phyloP scores from a whole-genome alignment of 64 coral and sea anemone species.

The Porites lutea region DNA sequence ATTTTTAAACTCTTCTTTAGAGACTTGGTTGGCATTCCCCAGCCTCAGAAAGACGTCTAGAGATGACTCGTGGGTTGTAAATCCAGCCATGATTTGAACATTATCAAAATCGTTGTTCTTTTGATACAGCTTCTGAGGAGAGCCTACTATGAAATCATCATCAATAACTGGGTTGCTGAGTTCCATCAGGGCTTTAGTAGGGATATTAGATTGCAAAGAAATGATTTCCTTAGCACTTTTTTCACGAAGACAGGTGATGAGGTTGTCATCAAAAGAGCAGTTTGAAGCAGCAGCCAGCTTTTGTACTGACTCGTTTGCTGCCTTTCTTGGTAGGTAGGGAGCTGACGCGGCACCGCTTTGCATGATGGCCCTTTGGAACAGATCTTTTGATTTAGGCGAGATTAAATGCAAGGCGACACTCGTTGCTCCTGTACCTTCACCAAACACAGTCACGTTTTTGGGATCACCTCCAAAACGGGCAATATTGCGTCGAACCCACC shows the following conservation, averaged over 20 bases:
- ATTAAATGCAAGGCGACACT: constrained; percentile 50
- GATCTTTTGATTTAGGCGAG: constrained; percentile 48
- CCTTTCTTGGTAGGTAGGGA: neutral
- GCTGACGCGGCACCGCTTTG: constrained; percentile 49
- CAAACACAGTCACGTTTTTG: too few species aligned
- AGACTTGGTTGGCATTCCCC: neutral
- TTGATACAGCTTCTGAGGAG: neutral
- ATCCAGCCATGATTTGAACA: neutral
- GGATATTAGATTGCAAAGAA: neutral
- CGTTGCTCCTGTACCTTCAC: constrained; percentile 39
- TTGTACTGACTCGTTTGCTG: neutral
- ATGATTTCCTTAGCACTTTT: neutral
- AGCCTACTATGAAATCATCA: neutral
- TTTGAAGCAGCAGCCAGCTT: neutral
- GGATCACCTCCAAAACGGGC: constrained; percentile 32
- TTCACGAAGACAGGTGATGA: neutral
- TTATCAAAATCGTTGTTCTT: neutral
- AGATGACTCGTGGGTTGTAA: neutral
- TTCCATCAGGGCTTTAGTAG: neutral
- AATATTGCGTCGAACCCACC: constrained; percentile 31
- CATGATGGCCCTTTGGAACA: constrained; percentile 48
- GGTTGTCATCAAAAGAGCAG: neutral
- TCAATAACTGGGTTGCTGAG: neutral
- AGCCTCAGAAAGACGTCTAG: neutral
- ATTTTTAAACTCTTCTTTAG: neutral